Base-by-base conservation (phyloP, 1,140 invertebrate species). In the Drosophila erecta region DNA sequence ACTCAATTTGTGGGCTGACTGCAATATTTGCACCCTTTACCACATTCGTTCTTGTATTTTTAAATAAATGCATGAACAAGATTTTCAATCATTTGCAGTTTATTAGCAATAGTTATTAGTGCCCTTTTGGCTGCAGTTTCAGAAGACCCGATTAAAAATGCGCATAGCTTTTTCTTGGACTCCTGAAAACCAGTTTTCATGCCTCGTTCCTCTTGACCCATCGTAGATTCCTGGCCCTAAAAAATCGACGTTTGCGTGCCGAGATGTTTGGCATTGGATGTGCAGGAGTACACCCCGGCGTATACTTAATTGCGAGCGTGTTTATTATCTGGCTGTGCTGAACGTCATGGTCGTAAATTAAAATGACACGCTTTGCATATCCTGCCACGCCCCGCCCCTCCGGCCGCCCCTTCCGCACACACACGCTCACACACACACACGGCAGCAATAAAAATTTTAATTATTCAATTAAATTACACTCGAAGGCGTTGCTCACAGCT, bases 391-490 rank as follows among this genome's bases (percentile, higher is more conserved):
- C 37, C 37, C 37, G 14, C 37, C 14, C 37, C 37, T 4, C 49
- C 22, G n/a, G 15, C 30, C 41, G 14, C 12, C 57, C 14, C 44
- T 15, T 15, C 30, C 2, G 30, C 8, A 8, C 37, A 40, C 33
- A 35, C 49, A 15, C 30, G 12, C 38, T 41, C 33, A 50, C 40
- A 50, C n/a, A 47, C 60, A 47, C 62, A 79, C 49, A 65, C 66
- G 64, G 66, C 30, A 58, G 76, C 84, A 89, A 87, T 89, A 87
- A 89, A 89, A 87, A 89, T 81, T 87, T 87, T 87, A 87, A 87
- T 87, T 87, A 87, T 87, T 87, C 84, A 87, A 87, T 87, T 87
- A 89, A 87, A 87, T 89, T 87, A 86, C 83, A 86, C 83, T 89
- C 75, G 75, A 66, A 86, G 81, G 81, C 81, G 83, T 86, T 78